A percentile compares a stretch with the other conserved stretches of the same genome.
These are phyloP conservation scores for Camelus dromedarius DNA, from an alignment of 2,113 vertebrate genomes.

Conservation along the genomic window DNA sequence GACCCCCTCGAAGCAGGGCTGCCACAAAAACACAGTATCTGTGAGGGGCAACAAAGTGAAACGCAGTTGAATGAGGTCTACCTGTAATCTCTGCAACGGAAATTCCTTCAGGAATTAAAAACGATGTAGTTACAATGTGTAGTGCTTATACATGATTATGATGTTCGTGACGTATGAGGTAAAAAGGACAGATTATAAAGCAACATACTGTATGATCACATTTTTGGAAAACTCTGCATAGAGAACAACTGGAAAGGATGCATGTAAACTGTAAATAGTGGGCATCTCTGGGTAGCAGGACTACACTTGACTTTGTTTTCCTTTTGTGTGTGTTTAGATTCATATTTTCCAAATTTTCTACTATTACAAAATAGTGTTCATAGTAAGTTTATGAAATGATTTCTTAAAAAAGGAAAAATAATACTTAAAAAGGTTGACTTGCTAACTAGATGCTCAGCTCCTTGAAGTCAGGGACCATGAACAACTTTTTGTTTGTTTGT, in stretches of 20 bases:
- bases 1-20: too few relatives aligned
- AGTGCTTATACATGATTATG: background rate
- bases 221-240: background rate
- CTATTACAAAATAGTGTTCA: background rate
- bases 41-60: too few relatives aligned
- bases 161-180: background rate
- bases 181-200: background rate
- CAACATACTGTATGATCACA: background rate
- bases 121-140: background rate
- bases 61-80: too few relatives aligned
- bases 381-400: background rate
- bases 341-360: background rate
- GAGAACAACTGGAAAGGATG: background rate
- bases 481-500: background rate
- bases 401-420: background rate
- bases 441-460: background rate
- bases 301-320: background rate
- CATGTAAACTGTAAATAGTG: background rate
- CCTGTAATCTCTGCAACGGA: background rate
- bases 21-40: too few relatives aligned
- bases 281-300: background rate
- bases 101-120: constrained; percentile 38
- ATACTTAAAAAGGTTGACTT: background rate
- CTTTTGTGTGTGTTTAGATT: background rate
- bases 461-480: background rate